Base-by-base conservation (phyloP, 1,140 invertebrate genomes). In the Thaumetopoea pityocampa region DNA sequence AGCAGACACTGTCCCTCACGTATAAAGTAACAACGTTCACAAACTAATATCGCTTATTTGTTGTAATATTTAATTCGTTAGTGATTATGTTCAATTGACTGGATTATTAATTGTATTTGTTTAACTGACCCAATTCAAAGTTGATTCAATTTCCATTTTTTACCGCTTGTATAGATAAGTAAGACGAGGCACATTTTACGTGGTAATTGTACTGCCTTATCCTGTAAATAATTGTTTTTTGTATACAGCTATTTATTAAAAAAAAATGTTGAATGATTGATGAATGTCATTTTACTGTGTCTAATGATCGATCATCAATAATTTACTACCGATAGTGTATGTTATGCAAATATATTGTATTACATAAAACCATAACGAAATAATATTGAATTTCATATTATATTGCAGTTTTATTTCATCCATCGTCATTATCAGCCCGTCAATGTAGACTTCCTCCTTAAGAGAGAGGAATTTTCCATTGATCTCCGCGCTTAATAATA, bases 191-290 rank as follows among this genome's bases (percentile, higher is more conserved):
- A 72, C 76, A 67, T 61, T 76, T 76, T 78, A 81, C 71, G 68
- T 67, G 73, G 80, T 81, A 73, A 71, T 71, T 69, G 65, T 79
- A 79, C 74, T 82, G 80, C 78, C 80, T 82, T 81, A 78, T 62
- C 67, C 70, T 84, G 80, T 84, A 84, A 82, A 84, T 84, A 84
- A 80, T 79, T 84, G 76, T 82, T 84, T 71, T 83, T 84, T 84
- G 80, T 84, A 84, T 82, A 84, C 80, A 82, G 78, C 78, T 84
- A 84, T 84, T 84, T 84, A 84, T 84, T 84, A 77, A 84, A 84
- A 71, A n/a, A n/a, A 57, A 71, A 81, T 78, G 80, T 84, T 81
- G 79, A 81, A 77, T 62, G 68, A 76, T 78, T 84, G 77, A 84
- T 81, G 77, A 65, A 72, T 73, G 62, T 78, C 73, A 78, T 80